phyloP scores from a whole-genome alignment of 1,140 invertebrate genomes.

The Protaetia brevitarsis region DNA sequence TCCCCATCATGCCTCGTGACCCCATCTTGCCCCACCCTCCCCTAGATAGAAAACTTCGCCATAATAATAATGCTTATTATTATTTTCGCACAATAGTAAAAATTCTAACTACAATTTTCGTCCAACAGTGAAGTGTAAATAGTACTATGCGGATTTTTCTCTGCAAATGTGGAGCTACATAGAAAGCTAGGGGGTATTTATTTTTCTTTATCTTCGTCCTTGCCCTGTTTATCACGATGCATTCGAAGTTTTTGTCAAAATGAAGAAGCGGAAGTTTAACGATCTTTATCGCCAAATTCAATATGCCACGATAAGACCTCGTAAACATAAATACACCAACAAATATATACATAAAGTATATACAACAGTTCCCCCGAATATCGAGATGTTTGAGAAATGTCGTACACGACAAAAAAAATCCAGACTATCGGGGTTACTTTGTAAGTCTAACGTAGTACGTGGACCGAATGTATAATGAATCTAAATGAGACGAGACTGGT shows the following conservation, averaged over 20 bases:
- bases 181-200: no score
- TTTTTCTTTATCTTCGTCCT: no score
- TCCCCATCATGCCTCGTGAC: no score
- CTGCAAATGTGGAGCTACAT: no score
- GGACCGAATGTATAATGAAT: background rate
- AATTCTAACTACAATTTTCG: no score
- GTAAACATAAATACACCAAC: background rate
- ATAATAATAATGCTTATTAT: no score
- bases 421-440: constrained; percentile 5
- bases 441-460: background rate
- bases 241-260: background rate
- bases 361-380: background rate
- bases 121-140: no score
- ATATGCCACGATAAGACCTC: background rate
- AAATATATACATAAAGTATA: background rate
- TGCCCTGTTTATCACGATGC: background rate
- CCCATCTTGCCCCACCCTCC: no score
- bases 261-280: background rate
- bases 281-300: background rate
- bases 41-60: no score
- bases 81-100: no score
- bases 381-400: background rate
- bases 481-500: background rate
- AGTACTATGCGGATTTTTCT: no score
- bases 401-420: background rate